Evolutionary conservation across 2,113 vertebrate genomes (phyloP).

Genomic region (Mormyrus iriodes): DNA sequence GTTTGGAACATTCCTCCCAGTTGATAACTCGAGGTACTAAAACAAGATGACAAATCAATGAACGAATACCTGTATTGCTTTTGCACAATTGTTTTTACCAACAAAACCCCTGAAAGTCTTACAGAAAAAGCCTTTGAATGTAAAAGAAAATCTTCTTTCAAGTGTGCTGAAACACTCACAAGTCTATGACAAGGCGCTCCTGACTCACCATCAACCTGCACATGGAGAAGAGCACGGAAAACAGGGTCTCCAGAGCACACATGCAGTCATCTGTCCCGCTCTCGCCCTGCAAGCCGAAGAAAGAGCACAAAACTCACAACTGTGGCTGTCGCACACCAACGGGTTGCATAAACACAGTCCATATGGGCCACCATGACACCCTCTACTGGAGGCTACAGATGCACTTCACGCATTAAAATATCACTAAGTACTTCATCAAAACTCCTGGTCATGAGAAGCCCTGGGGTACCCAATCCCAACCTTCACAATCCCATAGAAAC

Average conservation of each 20-base stretch:
- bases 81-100: neutral
- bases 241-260: conserved; percentile 88
- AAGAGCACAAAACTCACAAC: conserved; percentile 15
- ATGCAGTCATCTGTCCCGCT: conserved; percentile 82
- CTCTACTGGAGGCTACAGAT: neutral
- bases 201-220: conserved; percentile 93
- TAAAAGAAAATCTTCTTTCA: neutral
- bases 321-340: neutral
- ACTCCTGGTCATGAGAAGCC: neutral
- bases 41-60: neutral
- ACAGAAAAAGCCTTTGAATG: neutral
- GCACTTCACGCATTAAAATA: neutral
- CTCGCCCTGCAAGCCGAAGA: conserved; percentile 72
- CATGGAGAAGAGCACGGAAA: conserved; percentile 90
- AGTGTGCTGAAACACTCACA: conserved; percentile 12
- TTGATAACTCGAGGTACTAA: neutral
- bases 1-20: neutral
- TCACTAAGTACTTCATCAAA: too few species aligned
- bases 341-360: conserved; percentile 16
- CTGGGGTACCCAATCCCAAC: neutral
- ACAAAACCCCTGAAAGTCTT: neutral
- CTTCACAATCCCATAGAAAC: neutral
- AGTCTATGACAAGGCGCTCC: conserved; percentile 18
- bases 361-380: too few species aligned
- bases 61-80: neutral